These are phyloP conservation scores for Balaenoptera acutorostrata DNA, from an alignment of 2,113 vertebrate species.

Conservation along the genomic window DNA sequence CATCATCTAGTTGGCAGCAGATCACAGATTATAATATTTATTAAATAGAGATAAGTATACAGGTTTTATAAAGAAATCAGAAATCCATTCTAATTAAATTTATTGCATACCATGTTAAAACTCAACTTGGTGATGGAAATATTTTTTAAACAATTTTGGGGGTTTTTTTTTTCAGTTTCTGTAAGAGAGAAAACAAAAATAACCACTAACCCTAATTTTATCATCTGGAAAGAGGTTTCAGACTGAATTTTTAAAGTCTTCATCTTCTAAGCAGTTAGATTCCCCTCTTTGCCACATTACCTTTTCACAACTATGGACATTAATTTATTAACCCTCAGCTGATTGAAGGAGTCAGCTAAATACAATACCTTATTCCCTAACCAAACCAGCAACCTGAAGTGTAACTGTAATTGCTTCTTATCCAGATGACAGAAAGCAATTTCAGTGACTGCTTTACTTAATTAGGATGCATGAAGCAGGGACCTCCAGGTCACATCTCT, in stretches of 20 bases:
- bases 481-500: constrained; percentile 23
- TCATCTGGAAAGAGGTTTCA: not conserved
- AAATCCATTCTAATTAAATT: not conserved
- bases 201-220: not conserved
- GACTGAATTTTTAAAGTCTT: not conserved
- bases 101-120: not conserved
- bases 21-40: not conserved
- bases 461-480: constrained; percentile 47
- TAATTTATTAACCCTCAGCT: constrained; percentile 45
- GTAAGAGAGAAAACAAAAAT: constrained; percentile 7
- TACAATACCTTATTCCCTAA: constrained; percentile 27
- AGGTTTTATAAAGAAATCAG: not conserved
- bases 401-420: constrained; percentile 57
- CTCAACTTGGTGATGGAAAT: not conserved
- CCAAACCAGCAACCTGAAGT: not conserved
- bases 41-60: not conserved
- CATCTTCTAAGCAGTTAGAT: not conserved
- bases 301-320: not conserved
- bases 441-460: constrained; percentile 38
- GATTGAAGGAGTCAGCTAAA: constrained; percentile 22
- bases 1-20: not conserved
- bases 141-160: not conserved
- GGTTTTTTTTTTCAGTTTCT: not conserved
- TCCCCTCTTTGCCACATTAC: not conserved
- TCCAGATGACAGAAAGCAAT: constrained; percentile 64